A percentile compares a stretch with the other conserved stretches of the same genome.
Evolutionary conservation across 64 coral and sea anemone species (phyloP).

Genomic region (Pachyseris speciosa): DNA sequence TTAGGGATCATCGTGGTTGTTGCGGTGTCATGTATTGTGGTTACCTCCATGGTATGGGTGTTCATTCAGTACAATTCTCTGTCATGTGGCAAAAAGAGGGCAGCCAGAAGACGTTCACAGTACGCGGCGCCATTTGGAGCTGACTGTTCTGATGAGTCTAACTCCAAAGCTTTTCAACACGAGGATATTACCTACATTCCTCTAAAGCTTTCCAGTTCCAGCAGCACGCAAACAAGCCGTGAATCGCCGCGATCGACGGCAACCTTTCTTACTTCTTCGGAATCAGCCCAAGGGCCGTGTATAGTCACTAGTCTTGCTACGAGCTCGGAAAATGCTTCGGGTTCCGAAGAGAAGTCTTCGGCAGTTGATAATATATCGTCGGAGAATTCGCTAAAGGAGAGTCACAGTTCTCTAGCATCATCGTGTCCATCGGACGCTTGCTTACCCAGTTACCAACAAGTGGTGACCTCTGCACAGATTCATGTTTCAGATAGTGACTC

Average conservation of each 20-base stretch:
- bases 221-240: slow-evolving; percentile 83
- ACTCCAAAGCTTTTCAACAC: slow-evolving; percentile 34
- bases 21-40: slow-evolving; percentile 79
- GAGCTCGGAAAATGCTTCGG: slow-evolving; percentile 64
- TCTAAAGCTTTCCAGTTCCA: slow-evolving; percentile 85
- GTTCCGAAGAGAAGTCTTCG: slow-evolving; percentile 76
- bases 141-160: slow-evolving; percentile 38
- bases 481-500: slow-evolving; percentile 93
- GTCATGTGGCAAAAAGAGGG: slow-evolving; percentile 51
- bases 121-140: slow-evolving; percentile 12
- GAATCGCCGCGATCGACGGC: slow-evolving; percentile 92
- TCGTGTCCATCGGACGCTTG: slow-evolving; percentile 70
- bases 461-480: slow-evolving; percentile 74
- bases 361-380: slow-evolving; percentile 73
- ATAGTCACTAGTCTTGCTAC: slow-evolving; percentile 4
- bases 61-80: slow-evolving; percentile 72
- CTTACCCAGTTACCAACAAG: slow-evolving; percentile 62
- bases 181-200: slow-evolving; percentile 83
- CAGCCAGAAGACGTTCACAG: slow-evolving; percentile 17
- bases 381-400: slow-evolving; percentile 83
- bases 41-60: slow-evolving; percentile 86
- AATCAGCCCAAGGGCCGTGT: slow-evolving; percentile 76
- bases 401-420: slow-evolving; percentile 73
- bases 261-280: slow-evolving; percentile 81
- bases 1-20: slow-evolving; percentile 88